Evolutionary conservation across 1,140 invertebrate species (phyloP), one percentile per base, ranked within the genome.

Genomic region (Sycophila sp.): DNA sequence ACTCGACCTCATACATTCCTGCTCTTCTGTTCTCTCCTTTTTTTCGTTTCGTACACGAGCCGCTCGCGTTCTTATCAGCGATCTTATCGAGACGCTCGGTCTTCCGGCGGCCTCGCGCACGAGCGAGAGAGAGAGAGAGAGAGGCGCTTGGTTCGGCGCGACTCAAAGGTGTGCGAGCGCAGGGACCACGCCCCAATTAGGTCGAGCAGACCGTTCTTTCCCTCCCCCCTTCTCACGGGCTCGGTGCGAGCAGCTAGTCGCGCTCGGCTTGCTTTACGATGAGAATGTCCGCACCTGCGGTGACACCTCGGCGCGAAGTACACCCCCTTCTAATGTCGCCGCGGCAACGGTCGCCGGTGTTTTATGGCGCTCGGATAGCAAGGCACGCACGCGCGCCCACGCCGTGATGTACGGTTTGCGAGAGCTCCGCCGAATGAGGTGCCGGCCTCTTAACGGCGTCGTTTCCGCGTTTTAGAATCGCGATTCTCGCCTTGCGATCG

Each of bases 251-350:
- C 70, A 70, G n/a, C 72, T 75, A 77, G 75, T 77, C 56, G 56
- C 38, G 71, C 56, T 55, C 66, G 59, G 66, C 63, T 34, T 84
- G 83, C 13, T 86, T 86, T 86, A 86, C 83, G 82, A 85, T 83
- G 82, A 81, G 83, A 86, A 81, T 78, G 79, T 82, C 74, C 78
- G 77, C 84, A 86, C 84, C 83, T 86, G 83, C 77, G 80, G 74
- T 83, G 81, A 84, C 83, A 85, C 75, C 80, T 71, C 49, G 38
- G 49, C 73, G 26, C 66, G 78, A 73, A 73, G 69, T 76, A 75
- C 77, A 76, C 76, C 78, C 74, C 78, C 77, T 76, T 19, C 15
- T 19, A 2, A 45, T 7, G 15, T n/a, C n/a, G 71, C 65, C 71
- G 71, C 69, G 63, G 69, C 51, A 32, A n/a, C 36, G 49, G 49